Conservation (phyloP, 2,113 vertebrate genomes). For the Nestor notabilis region DNA sequence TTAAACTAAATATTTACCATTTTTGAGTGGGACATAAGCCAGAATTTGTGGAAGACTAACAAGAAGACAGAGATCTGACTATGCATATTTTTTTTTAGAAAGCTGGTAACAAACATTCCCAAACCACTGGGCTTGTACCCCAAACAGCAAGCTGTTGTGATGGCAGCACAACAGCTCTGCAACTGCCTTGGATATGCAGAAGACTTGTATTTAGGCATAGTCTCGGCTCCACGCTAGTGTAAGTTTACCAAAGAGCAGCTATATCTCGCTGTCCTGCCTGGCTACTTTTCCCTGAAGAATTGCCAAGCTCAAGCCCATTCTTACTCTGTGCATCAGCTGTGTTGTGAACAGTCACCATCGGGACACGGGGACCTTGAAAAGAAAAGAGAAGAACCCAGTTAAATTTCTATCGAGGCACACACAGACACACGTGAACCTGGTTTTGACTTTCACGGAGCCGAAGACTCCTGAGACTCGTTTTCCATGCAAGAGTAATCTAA, state of each 20-base stretch:
- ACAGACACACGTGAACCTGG: not conserved
- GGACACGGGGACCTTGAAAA: conserved; percentile 85
- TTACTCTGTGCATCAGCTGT: conserved; percentile 85
- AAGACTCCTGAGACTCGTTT: not conserved
- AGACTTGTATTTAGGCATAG: not conserved
- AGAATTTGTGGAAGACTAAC: not conserved
- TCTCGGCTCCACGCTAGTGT: not conserved
- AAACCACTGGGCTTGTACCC: not conserved
- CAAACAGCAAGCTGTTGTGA: not conserved
- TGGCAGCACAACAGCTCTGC: not conserved
- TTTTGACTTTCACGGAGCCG: not conserved
- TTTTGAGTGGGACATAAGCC: not conserved
- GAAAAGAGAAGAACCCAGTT: conserved; percentile 7
- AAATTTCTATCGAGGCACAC: not conserved
- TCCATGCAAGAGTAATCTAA: conserved; percentile 14
- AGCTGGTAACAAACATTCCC: not conserved
- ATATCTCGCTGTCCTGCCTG: not conserved
- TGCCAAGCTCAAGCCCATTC: conserved; percentile 22
- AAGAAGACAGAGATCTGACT: not conserved
- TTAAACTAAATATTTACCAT: not conserved
- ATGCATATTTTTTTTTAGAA: not conserved
- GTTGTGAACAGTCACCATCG: conserved; percentile 85
- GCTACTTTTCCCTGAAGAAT: not conserved
- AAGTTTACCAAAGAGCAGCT: not conserved
- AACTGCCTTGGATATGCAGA: not conserved